Evolutionary conservation across 2,113 vertebrate genomes (phyloP).

Genomic region (Aythya baeri): DNA sequence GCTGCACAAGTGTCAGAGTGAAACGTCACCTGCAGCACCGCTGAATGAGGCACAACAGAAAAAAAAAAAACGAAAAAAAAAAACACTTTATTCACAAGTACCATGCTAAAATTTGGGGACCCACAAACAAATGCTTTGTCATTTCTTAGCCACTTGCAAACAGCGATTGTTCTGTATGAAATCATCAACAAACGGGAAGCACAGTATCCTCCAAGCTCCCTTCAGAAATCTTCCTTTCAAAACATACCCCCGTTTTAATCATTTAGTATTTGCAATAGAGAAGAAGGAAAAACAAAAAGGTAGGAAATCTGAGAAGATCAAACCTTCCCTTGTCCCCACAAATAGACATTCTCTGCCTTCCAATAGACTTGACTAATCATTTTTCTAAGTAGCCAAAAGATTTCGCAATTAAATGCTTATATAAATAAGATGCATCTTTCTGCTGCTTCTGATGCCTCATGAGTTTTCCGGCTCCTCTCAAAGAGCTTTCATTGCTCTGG

Average conservation of each 20-base stretch:
- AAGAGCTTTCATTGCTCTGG: slow-evolving; percentile 14
- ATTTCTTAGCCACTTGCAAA: not conserved
- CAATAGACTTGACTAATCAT: slow-evolving; percentile 15
- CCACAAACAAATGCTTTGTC: not conserved
- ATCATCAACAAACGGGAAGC: not conserved
- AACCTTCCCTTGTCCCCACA: not conserved
- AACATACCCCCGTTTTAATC: not conserved
- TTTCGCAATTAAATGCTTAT: not conserved
- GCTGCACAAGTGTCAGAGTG: not conserved
- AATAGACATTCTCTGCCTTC: not conserved
- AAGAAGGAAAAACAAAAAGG: slow-evolving; percentile 4
- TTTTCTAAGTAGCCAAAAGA: slow-evolving; percentile 43
- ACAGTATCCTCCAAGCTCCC: not conserved
- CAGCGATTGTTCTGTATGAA: not conserved
- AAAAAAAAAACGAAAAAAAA: no score
- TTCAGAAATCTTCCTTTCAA: slow-evolving; percentile 4
- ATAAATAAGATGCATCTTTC: slow-evolving; percentile 19
- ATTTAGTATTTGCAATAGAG: not conserved
- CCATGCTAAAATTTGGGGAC: not conserved
- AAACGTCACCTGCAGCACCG: accelerated
- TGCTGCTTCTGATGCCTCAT: slow-evolving; percentile 28
- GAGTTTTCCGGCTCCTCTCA: slow-evolving; percentile 15
- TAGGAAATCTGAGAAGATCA: not conserved
- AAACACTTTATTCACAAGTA: not conserved
- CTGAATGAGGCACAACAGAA: not conserved